phyloP scores from a whole-genome alignment of 2,113 vertebrate genomes.

The Vidua chalybeata region DNA sequence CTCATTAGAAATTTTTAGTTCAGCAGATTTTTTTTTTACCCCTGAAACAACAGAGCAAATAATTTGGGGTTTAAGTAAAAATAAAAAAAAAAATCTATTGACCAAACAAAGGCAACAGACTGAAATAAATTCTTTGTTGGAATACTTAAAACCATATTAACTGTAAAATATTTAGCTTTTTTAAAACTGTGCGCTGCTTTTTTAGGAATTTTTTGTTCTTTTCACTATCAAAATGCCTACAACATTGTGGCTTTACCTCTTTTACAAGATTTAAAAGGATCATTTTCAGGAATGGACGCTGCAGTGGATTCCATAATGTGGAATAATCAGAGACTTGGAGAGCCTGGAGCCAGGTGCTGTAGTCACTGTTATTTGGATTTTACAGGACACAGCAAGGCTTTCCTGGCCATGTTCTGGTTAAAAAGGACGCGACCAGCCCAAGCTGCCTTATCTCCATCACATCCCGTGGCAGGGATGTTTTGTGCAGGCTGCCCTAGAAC shows the following conservation, averaged over 20 bases:
- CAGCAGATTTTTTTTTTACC: background rate
- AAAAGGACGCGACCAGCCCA: background rate
- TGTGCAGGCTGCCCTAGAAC: accelerated
- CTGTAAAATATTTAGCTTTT: background rate
- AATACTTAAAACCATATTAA: background rate
- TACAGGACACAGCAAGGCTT: background rate
- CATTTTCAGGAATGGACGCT: background rate
- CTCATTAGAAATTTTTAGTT: background rate
- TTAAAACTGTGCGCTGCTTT: background rate
- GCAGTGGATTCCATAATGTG: background rate
- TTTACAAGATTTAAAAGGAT: background rate
- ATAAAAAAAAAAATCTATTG: background rate
- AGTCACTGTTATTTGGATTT: background rate
- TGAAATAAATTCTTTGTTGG: background rate
- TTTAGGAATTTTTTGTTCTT: background rate
- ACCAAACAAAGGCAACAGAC: background rate
- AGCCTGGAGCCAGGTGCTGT: background rate
- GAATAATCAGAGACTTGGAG: background rate
- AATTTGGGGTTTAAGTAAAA: background rate
- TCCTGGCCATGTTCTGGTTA: background rate
- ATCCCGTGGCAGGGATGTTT: accelerated
- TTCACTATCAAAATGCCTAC: background rate
- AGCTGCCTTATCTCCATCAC: accelerated
- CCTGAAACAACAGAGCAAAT: background rate
- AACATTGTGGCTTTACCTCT: background rate